phyloP scores from a whole-genome alignment of 2,113 vertebrate species.

The Psittacula cyanocephala region DNA sequence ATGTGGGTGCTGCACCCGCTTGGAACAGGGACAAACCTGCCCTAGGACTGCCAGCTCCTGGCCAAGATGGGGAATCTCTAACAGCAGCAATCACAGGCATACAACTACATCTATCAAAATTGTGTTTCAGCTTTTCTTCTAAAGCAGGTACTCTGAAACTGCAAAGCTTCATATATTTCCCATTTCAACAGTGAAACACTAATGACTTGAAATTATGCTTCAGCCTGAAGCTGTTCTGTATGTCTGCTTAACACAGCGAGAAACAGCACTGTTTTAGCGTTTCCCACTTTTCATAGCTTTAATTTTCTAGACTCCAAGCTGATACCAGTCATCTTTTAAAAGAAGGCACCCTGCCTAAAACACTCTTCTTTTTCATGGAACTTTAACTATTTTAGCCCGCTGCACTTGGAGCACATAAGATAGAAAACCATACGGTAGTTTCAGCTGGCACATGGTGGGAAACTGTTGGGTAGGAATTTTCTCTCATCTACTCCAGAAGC shows the following conservation, averaged over 20 bases:
- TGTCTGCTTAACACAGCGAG: neutral
- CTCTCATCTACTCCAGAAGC: neutral
- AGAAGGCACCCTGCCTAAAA: neutral
- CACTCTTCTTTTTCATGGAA: neutral
- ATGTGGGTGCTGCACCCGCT: fast-evolving
- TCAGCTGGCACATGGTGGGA: neutral
- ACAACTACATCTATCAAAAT: neutral
- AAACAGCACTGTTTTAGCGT: neutral
- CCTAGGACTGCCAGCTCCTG: neutral
- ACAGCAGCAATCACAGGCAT: neutral
- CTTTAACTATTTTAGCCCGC: neutral
- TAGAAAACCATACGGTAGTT: neutral
- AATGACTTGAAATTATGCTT: neutral
- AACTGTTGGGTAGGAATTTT: neutral
- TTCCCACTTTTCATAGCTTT: neutral
- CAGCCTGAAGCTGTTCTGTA: neutral
- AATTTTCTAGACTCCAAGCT: neutral
- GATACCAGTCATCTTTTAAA: neutral
- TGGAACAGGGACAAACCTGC: neutral
- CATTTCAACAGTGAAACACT: neutral
- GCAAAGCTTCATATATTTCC: neutral
- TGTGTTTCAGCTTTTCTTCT: neutral
- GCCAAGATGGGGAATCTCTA: neutral
- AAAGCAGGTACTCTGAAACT: neutral
- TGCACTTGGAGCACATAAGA: neutral